phyloP scores from a whole-genome alignment of 2,888 invertebrate species.

The Polietes domitor region DNA sequence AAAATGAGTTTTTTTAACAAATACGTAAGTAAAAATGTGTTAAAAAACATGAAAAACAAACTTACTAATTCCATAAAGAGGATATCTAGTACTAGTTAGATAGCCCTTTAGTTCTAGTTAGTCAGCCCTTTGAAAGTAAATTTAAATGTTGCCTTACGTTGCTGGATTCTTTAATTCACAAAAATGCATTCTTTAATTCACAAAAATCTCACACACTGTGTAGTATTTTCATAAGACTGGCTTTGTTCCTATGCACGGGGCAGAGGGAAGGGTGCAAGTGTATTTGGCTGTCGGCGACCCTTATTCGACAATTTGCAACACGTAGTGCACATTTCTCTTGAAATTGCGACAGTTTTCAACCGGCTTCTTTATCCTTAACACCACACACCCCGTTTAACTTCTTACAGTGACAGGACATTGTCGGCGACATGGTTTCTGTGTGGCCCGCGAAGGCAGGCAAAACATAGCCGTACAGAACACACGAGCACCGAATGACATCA shows the following conservation, averaged over 20 bases:
- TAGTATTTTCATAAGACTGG: no score
- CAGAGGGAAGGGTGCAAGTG: background rate
- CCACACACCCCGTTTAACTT: constrained; percentile 55
- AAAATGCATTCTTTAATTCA: constrained; percentile 26
- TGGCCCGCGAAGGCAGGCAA: background rate
- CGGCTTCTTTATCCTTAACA: constrained; percentile 53
- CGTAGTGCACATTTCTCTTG: constrained; percentile 61
- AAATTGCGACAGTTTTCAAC: constrained; percentile 52
- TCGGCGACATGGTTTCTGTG: constrained; percentile 58
- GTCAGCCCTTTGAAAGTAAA: background rate
- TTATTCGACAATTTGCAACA: constrained; percentile 59
- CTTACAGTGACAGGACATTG: constrained; percentile 58
- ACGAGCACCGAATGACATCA: background rate
- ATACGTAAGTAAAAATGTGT: no score
- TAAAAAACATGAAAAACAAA: no score
- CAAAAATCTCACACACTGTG: constrained; percentile 47
- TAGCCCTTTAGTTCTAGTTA: no score
- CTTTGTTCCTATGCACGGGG: background rate
- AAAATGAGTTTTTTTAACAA: no score
- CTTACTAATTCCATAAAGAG: no score
- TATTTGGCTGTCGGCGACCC: constrained; percentile 56
- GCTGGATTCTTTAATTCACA: constrained; percentile 20
- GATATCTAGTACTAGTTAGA: no score
- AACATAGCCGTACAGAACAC: background rate
- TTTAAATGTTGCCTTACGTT: constrained; percentile 38